Base-by-base conservation (phyloP, 2,797 vertebrate genomes). In the Macropodus opercularis region DNA sequence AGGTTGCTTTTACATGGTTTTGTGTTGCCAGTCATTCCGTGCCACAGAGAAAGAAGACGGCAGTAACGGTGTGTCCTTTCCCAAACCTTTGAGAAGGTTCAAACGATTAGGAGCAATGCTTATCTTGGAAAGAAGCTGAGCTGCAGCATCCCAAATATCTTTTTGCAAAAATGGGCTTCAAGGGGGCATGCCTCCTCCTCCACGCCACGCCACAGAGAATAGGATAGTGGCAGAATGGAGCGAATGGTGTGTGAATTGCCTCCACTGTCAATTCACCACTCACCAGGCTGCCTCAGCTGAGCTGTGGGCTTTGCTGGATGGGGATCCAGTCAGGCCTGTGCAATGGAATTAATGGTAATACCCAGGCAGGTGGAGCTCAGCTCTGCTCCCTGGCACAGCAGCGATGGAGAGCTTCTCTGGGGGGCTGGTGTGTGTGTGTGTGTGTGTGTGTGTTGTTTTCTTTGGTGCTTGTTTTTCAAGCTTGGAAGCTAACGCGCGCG, bases 311-410 rank as follows among this genome's bases (percentile, higher is more conserved):
- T 83, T 83, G 82, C 74, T 82, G 84, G 75, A 87, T 76, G 65
- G 73, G 69, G 80, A 82, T 85, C 83, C 72, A 86, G 83, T 82
- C 69, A 65, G 68, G 72, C 67, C 83, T 79, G 71, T 79, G 74
- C 79, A 73, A 84, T 80, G 79, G 87, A 88, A 92, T 91, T 87
- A 87, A 90, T 90, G 86, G 82, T 90, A 91, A 89, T 88, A 88
- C 87, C 85, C 79, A 61, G 85, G 85, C 89, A 92, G 89, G 91
- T 88, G 89, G 86, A 85, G 80, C 83, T 81, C 71, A 81, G 81
- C 81, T 89, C 84, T 64, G 75, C 79, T 88, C 78, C 52, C 73
- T 86, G 84, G 86, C 86, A 86, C 58, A 52, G 81, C 70, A 63
- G 54, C 34, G 27, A 67, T 39, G 43, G 59, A 70, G 63, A 70